Base-by-base conservation (phyloP, 2,888 invertebrate genomes). In the Lottia gigantea region DNA sequence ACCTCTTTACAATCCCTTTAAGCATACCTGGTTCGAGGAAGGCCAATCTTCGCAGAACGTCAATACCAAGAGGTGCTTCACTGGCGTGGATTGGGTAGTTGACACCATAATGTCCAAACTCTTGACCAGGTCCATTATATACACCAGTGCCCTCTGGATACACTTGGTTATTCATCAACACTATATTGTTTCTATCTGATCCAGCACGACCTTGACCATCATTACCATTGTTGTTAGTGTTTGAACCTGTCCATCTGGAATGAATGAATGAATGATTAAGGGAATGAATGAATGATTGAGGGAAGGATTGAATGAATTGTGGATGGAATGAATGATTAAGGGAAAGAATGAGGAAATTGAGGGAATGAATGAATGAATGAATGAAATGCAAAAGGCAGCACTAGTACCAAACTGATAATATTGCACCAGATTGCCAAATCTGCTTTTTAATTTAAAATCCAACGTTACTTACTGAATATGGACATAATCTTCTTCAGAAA, bases 201-300 rank as follows among this genome's bases (percentile, higher is more conserved):
- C 87, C 84, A 19, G 82, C 80, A 45, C 79, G 77, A 1, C 88
- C 88, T 71, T 88, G 85, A 1, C 88, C 88, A 75, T 85, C 88
- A 76, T 88, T 87, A 70, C 85, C 85, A 16, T 76, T 69, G 8
- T 85, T 85, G 73, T 88, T 88, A 7, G 85, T 88, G 73, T 88
- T 87, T 19, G 88, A 87, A 12, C 88, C 88, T 45, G 87, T 88
- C 88, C 88, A 88, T 72, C 88, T 88, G 40, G 11, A 40, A 40
- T 40, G 40, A 40, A 40, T 40, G 40, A 40, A 40, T 40, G 40
- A 40, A 40, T 40, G 40, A 40, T 6, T 40, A 8, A 40, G 7
- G 2, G 40, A 40, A 40, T 40, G 11, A 40, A 40, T 40, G 11
- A 40, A 40, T 40, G 40, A 40, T 6, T 40, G 40, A 40, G 7